These are phyloP conservation scores for Trematocara unimaculatum DNA, from an alignment of 2,113 vertebrate species.

Conservation along the genomic window DNA sequence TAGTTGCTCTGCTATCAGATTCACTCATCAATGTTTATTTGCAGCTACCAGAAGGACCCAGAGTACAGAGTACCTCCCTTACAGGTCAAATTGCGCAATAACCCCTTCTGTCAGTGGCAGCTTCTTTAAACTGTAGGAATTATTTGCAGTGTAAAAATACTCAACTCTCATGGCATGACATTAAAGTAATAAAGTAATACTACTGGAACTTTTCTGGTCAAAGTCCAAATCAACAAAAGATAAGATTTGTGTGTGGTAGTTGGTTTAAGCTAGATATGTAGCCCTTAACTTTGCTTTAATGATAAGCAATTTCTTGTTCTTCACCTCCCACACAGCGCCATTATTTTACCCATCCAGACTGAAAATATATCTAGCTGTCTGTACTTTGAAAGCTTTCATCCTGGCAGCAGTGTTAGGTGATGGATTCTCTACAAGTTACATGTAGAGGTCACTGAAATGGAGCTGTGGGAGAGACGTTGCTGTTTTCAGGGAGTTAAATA, in stretches of 20 bases:
- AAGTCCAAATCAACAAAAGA: not conserved
- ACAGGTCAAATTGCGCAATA: rapidly evolving
- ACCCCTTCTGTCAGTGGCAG: not conserved
- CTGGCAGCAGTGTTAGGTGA: not conserved
- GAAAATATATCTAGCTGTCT: not conserved
- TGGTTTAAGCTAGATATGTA: not conserved
- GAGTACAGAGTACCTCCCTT: not conserved
- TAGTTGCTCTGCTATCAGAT: not conserved
- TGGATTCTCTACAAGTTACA: not conserved
- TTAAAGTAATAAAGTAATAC: not conserved
- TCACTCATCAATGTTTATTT: not conserved
- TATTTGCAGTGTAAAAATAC: not conserved
- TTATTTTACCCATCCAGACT: rapidly evolving
- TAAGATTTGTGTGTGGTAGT: not conserved
- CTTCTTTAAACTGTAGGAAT: not conserved
- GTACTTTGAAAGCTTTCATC: not conserved
- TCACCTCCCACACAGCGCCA: rapidly evolving
- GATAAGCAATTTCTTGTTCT: not conserved
- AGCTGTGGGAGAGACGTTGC: not conserved
- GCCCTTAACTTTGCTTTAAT: not conserved
- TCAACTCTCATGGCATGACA: rapidly evolving
- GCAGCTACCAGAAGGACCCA: not conserved
- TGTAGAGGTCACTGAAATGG: rapidly evolving
- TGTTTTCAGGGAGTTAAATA: not conserved
- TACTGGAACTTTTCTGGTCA: rapidly evolving